These are phyloP conservation scores for Athene cunicularia DNA, from an alignment of 2,113 vertebrate genomes.

Conservation along the genomic window DNA sequence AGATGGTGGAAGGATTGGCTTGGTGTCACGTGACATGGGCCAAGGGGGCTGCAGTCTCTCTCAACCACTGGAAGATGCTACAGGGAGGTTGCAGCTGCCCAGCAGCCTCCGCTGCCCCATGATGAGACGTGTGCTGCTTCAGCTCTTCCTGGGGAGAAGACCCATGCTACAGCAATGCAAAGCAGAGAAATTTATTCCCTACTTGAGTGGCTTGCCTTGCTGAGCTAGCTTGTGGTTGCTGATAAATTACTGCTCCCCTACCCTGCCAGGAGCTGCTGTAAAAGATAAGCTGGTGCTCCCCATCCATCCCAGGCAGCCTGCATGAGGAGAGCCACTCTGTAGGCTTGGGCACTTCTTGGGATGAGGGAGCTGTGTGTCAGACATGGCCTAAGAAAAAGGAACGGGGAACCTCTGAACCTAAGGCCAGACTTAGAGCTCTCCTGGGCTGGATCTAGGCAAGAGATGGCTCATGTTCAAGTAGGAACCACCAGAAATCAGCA, in stretches of 20 bases:
- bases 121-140: not conserved
- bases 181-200: not conserved
- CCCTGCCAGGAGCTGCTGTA: not conserved
- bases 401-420: not conserved
- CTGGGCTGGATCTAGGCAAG: not conserved
- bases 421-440: not conserved
- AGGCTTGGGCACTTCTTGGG: not conserved
- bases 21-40: not conserved
- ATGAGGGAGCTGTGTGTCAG: not conserved
- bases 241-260: not conserved
- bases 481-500: not conserved
- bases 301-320: not conserved
- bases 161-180: not conserved
- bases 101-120: not conserved
- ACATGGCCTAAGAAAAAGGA: not conserved
- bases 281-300: rapidly evolving
- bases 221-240: not conserved
- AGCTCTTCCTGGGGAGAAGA: not conserved
- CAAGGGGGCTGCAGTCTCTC: not conserved
- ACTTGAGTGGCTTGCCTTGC: not conserved
- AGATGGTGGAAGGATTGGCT: not conserved
- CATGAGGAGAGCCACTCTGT: not conserved
- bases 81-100: not conserved
- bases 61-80: not conserved
- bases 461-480: not conserved